These are phyloP conservation scores for Labeo rohita DNA, from an alignment of 2,113 vertebrate species.

Conservation along the genomic window DNA sequence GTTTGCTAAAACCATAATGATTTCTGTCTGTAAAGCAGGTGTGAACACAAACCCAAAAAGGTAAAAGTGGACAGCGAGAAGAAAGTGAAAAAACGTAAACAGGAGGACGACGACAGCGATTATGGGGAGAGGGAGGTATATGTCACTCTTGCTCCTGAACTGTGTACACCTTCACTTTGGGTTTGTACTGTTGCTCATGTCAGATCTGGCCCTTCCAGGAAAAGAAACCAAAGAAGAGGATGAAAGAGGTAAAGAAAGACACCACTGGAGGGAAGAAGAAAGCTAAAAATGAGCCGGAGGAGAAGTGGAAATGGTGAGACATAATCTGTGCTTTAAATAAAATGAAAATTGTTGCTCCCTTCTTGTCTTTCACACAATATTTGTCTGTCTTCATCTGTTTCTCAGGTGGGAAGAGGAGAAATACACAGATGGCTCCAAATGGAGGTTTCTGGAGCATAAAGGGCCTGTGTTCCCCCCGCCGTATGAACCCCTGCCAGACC, in stretches of 20 bases:
- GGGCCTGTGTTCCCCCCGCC: conserved; percentile 94
- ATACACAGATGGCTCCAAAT: conserved; percentile 93
- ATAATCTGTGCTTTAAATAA: conserved; percentile 9
- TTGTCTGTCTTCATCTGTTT: not conserved
- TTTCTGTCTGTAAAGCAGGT: conserved; percentile 71
- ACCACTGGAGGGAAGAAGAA: conserved; percentile 84
- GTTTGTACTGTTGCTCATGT: not conserved
- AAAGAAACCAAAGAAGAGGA: conserved; percentile 90
- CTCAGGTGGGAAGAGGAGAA: conserved; percentile 96
- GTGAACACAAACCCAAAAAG: conserved; percentile 92
- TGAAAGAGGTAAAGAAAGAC: conserved; percentile 84
- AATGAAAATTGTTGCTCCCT: not conserved
- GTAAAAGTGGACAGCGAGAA: conserved; percentile 92
- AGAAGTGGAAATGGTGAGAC: conserved; percentile 97
- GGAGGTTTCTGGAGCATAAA: conserved; percentile 96
- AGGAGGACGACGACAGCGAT: conserved; percentile 77
- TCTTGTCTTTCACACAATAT: conserved; percentile 41
- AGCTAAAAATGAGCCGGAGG: conserved; percentile 90
- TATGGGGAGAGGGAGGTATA: conserved; percentile 71
- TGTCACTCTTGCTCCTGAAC: not conserved
- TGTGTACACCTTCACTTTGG: not conserved
- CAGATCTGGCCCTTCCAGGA: conserved; percentile 70
- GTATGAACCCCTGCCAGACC: conserved; percentile 90
- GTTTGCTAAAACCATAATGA: not conserved
- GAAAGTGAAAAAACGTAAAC: conserved; percentile 92